These are phyloP conservation scores for Ephydatia muelleri DNA, from an alignment of 37 sponge, comb jelly and placozoan genomes.

Conservation along the genomic window DNA sequence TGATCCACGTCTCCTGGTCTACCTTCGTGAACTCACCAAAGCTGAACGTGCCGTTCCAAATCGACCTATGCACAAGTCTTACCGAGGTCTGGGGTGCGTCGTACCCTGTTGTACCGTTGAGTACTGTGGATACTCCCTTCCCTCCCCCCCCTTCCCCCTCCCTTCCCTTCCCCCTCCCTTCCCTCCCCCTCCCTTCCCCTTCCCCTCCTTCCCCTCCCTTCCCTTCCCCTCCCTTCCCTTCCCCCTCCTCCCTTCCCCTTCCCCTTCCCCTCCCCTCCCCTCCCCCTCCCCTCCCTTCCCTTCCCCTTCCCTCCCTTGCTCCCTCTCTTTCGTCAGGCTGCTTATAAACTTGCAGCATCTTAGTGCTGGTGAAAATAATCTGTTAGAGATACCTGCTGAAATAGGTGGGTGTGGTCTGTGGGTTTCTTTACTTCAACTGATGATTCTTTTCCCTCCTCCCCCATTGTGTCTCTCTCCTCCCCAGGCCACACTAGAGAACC, in stretches of 20 bases:
- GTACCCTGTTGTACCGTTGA: background rate
- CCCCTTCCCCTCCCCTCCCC: no score
- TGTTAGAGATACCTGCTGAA: constrained; percentile 82
- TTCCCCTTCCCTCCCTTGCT: background rate
- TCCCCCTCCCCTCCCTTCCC: no score
- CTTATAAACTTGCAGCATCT: constrained; percentile 21
- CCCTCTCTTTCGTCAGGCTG: constrained; percentile 32
- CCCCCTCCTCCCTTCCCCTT: no score
- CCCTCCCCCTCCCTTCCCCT: background rate
- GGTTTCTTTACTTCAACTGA: background rate
- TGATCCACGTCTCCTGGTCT: constrained; percentile 36
- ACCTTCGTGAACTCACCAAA: constrained; percentile 83
- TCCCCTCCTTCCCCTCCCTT: background rate
- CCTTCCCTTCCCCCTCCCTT: no score
- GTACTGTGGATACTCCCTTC: background rate
- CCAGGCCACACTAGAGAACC: constrained; percentile 85
- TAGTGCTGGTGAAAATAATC: constrained; percentile 71
- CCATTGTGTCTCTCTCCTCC: no score
- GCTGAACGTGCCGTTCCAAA: constrained; percentile 89
- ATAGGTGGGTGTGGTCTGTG: constrained; percentile 41
- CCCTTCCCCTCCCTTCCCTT: background rate
- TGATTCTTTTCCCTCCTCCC: background rate
- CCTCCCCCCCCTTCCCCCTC: no score
- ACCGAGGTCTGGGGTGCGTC: constrained; percentile 87
- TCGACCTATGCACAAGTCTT: constrained; percentile 74